These are phyloP conservation scores for Penaeus monodon DNA, from an alignment of 2,888 invertebrate genomes.

Conservation along the genomic window DNA sequence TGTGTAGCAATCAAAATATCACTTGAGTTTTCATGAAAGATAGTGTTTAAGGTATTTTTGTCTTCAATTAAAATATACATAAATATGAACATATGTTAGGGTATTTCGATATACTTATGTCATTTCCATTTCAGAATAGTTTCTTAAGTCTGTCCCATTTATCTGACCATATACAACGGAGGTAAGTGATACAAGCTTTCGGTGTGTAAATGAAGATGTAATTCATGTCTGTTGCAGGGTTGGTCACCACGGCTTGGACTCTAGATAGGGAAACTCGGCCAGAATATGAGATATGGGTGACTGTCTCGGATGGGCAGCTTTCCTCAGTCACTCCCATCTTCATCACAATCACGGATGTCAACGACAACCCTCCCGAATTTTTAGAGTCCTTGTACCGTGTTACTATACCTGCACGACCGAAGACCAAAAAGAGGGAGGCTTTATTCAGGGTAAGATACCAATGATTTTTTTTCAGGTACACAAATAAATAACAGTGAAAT, in stretches of 20 bases:
- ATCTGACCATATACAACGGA: no score
- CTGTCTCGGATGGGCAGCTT: constrained; percentile 58
- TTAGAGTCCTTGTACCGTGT: constrained; percentile 69
- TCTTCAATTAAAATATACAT: neutral
- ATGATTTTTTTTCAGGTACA: neutral
- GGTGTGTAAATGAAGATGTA: no score
- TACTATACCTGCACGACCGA: constrained; percentile 73
- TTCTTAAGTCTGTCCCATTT: no score
- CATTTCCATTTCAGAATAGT: neutral
- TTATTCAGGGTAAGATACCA: constrained; percentile 42
- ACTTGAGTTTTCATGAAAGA: no score
- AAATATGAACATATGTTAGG: neutral
- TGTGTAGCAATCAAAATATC: neutral
- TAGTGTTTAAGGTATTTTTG: no score
- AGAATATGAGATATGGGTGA: constrained; percentile 57
- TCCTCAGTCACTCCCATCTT: constrained; percentile 61
- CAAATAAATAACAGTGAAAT: no score
- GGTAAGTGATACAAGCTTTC: no score
- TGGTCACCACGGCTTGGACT: constrained; percentile 39
- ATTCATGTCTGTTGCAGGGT: constrained; percentile 7
- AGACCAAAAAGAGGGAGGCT: constrained; percentile 70
- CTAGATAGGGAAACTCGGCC: constrained; percentile 52
- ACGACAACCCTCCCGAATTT: constrained; percentile 70
- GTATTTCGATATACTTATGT: neutral
- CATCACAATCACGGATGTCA: constrained; percentile 67